Evolutionary conservation across 2,113 vertebrate species (phyloP).

Genomic region (Ginglymostoma cirratum): DNA sequence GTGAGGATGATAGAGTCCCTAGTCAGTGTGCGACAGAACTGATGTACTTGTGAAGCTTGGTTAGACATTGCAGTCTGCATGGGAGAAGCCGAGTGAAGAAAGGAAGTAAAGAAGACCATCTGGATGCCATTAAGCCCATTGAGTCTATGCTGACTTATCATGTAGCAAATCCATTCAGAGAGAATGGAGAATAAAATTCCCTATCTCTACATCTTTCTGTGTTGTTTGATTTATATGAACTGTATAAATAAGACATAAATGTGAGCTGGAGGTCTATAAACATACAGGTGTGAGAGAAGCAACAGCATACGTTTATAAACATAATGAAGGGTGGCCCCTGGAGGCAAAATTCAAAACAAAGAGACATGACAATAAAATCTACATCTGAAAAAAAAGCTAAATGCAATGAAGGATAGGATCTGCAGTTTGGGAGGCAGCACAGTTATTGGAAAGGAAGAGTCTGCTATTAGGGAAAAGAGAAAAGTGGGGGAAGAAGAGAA

Average conservation of each 20-base stretch:
- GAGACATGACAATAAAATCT: too few relatives aligned
- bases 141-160: too few relatives aligned
- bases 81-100: neutral
- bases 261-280: neutral
- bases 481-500: neutral
- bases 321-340: neutral
- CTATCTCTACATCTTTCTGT: neutral
- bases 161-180: too few relatives aligned
- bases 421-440: neutral
- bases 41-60: neutral
- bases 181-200: neutral
- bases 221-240: neutral
- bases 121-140: too few relatives aligned
- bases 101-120: neutral
- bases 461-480: neutral
- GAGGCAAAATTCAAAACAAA: neutral
- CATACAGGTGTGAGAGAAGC: neutral
- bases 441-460: neutral
- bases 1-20: neutral
- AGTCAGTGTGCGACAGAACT: neutral
- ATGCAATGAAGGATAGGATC: neutral
- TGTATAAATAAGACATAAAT: neutral
- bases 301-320: neutral
- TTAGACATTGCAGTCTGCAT: neutral
- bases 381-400: neutral